Evolutionary conservation across 23 tunicate genomes (phyloP).

Genomic region (Halocynthia roretzi): DNA sequence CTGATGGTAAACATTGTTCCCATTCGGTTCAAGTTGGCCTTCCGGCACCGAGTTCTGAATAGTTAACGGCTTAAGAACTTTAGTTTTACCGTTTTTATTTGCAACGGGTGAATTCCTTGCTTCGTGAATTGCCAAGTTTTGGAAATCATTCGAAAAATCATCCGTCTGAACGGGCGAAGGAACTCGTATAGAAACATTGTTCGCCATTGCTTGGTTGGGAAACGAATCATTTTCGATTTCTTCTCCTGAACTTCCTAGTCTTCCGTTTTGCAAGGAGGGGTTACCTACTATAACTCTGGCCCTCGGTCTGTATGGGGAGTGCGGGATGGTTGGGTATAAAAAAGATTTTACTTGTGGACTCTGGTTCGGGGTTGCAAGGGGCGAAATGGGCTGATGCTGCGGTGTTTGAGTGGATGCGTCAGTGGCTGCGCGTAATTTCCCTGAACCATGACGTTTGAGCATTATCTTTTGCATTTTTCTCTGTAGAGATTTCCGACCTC

Average conservation of each 20-base stretch:
- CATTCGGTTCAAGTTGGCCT: background rate
- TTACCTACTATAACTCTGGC: background rate
- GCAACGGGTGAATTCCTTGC: no score
- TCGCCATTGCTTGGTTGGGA: background rate
- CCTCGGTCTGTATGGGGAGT: background rate
- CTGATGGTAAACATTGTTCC: background rate
- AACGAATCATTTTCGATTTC: slow-evolving; percentile 27
- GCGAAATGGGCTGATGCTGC: background rate
- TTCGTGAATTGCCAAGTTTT: no score
- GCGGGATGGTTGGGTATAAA: slow-evolving; percentile 32
- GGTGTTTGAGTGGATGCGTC: slow-evolving; percentile 40
- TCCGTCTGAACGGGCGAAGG: no score
- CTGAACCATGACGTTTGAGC: slow-evolving; percentile 25
- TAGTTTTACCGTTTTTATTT: no score
- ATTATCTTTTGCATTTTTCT: slow-evolving; percentile 42
- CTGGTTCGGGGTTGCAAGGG: background rate
- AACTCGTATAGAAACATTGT: no score
- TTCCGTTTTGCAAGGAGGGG: background rate
- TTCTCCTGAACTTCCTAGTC: slow-evolving; percentile 39
- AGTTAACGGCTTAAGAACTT: no score
- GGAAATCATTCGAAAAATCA: no score
- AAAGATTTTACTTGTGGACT: slow-evolving; percentile 22
- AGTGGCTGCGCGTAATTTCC: slow-evolving; percentile 8
- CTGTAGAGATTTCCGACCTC: slow-evolving; percentile 15
- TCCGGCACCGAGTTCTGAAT: background rate